phyloP scores from a whole-genome alignment of 2,888 invertebrate genomes.

The Nomada goodeniana region DNA sequence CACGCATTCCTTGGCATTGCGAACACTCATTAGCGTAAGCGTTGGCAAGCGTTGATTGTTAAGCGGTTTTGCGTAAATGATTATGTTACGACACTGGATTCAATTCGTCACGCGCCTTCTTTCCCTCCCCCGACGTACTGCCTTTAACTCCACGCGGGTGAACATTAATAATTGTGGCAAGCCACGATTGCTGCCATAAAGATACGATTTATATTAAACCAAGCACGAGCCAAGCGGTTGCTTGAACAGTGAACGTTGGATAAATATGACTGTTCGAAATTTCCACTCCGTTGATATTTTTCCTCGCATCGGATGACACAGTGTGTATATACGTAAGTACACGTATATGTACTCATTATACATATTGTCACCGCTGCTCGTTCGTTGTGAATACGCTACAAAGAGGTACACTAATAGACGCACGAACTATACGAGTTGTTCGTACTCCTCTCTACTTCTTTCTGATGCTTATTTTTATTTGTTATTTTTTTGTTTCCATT shows the following conservation, averaged over 20 bases:
- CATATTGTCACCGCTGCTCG: neutral
- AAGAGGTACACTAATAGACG: neutral
- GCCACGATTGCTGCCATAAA: neutral
- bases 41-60: slow-evolving; percentile 35
- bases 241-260: neutral
- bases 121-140: neutral
- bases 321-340: too few species aligned
- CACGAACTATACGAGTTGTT: neutral
- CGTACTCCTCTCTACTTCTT: neutral
- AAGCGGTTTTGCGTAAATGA: slow-evolving; percentile 27
- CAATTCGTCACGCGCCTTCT: slow-evolving; percentile 28
- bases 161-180: neutral
- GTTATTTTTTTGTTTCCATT: neutral
- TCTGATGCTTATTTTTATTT: too few species aligned
- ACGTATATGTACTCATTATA: too few species aligned
- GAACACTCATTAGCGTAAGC: slow-evolving; percentile 4
- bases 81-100: slow-evolving; percentile 15
- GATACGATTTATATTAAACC: neutral
- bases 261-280: neutral
- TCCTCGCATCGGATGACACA: neutral
- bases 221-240: neutral
- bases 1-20: slow-evolving; percentile 52
- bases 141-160: neutral
- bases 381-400: neutral
- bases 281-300: neutral